Base-by-base conservation (phyloP, 2,113 vertebrate species). In the Pachycephala philippinensis region DNA sequence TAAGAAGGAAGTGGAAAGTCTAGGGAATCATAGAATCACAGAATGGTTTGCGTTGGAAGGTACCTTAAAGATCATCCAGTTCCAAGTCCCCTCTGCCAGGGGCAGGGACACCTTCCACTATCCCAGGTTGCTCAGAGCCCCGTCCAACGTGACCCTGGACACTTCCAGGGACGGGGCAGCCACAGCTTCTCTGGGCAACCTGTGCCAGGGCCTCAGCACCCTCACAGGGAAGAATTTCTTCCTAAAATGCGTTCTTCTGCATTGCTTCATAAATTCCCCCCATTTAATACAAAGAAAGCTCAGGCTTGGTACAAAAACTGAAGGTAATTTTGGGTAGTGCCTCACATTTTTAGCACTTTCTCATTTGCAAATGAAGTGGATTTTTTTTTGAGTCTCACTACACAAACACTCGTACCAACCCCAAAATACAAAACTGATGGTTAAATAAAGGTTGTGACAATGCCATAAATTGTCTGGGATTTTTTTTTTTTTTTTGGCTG, bases 111-210 rank as follows among this genome's bases (percentile, higher is more conserved):
- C 4, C 5, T 74, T 4, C 40, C 35, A 35, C 21, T 5, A 3
- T 2, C 11, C 40, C n/a, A 68, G 54, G 14, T 0, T n/a, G n/a
- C 14, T 40, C n/a, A 0, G 0, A 72, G 37, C 33, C 18, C 27
- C 18, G 2, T 33, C 52, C 78, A 76, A 1, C 8, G n/a, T 10
- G 22, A 39, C n/a, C 21, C 21, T 15, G 53, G 5, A 1, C n/a
- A 19, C 16, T 53, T 1, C 24, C 40, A 76, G 40, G n/a, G 54
- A 35, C 61, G 53, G 9, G 24, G 61, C 69, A 75, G 23, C 39
- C 39, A 35, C n/a, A 42, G 70, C 40, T 68, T 1, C 44, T 33
- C 15, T 33, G 68, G 17, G 47, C 1, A 37, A 0, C 17, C 45
- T 54, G 40, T 35, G 63, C 70, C 54, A 69, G 21, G 16, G n/a